Evolutionary conservation across 2,113 vertebrate genomes (phyloP).

Genomic region (Potamarius usumacintae): DNA sequence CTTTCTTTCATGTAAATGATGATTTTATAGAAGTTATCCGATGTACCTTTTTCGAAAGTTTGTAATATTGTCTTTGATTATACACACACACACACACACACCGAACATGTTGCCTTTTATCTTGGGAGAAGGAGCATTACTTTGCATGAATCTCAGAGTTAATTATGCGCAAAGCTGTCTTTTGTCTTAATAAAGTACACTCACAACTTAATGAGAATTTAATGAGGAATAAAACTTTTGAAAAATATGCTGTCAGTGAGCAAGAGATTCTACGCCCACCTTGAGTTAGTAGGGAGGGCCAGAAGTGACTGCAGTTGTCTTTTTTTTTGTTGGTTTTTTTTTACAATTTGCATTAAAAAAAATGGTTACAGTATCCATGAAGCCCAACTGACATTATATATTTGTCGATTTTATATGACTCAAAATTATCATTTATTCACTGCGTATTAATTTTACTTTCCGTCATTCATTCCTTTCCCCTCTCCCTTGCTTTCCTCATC

Average conservation of each 20-base stretch:
- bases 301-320: neutral
- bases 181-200: constrained; percentile 47
- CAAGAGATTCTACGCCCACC: constrained; percentile 21
- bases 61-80: constrained; percentile 35
- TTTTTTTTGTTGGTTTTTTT: neutral
- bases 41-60: neutral
- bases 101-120: constrained; percentile 24
- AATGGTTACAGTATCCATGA: neutral
- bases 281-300: neutral
- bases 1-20: neutral
- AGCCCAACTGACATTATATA: constrained; percentile 4
- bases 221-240: constrained; percentile 50
- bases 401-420: neutral
- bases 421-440: neutral
- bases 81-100: neutral
- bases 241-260: constrained; percentile 44
- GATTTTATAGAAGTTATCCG: neutral
- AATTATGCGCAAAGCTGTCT: constrained; percentile 31
- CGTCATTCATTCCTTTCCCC: neutral
- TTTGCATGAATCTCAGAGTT: constrained; percentile 34
- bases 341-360: neutral
- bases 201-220: constrained; percentile 44
- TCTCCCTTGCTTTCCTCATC: constrained; percentile 42
- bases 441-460: neutral
- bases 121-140: constrained; percentile 11